phyloP scores from a whole-genome alignment of 2,888 invertebrate species.

The Fragum whitleyi region DNA sequence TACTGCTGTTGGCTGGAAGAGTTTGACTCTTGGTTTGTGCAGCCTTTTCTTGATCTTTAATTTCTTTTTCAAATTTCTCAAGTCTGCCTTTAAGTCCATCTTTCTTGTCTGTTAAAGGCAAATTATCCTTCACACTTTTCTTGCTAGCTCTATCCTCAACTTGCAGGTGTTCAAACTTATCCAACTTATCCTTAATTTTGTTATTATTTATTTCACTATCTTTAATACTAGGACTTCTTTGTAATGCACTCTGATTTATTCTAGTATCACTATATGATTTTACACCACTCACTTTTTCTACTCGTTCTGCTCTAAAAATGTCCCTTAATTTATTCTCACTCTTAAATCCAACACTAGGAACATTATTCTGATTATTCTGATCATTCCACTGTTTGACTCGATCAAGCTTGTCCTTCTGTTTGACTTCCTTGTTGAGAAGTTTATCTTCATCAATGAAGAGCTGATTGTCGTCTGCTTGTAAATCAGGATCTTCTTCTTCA shows the following conservation, averaged over 20 bases:
- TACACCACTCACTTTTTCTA: not conserved
- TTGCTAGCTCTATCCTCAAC: conserved; percentile 36
- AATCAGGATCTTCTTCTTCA: conserved; percentile 3
- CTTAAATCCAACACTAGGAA: not conserved
- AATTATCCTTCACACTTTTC: conserved; percentile 33
- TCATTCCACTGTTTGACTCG: conserved; percentile 42
- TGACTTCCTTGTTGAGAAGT: conserved; percentile 28
- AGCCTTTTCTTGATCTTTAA: conserved; percentile 44
- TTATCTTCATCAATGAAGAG: conserved; percentile 54
- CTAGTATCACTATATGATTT: not conserved
- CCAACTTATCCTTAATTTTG: conserved; percentile 56
- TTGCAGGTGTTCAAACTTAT: conserved; percentile 58
- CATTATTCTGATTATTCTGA: conserved; percentile 26
- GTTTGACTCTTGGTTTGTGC: conserved; percentile 12
- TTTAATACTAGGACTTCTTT: conserved; percentile 24
- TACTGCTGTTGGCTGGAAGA: not conserved
- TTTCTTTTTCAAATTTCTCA: conserved; percentile 57
- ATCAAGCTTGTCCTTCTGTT: conserved; percentile 41
- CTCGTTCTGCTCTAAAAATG: not conserved
- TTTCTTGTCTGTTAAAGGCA: conserved; percentile 40
- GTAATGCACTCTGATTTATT: not conserved
- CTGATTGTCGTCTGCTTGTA: conserved; percentile 15
- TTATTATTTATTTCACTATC: conserved; percentile 37
- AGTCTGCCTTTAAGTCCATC: conserved; percentile 59
- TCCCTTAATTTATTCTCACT: not conserved